Evolutionary conservation across 2,113 vertebrate species (phyloP), one percentile per base, ranked within the genome.

Genomic region (Mastomys coucha): DNA sequence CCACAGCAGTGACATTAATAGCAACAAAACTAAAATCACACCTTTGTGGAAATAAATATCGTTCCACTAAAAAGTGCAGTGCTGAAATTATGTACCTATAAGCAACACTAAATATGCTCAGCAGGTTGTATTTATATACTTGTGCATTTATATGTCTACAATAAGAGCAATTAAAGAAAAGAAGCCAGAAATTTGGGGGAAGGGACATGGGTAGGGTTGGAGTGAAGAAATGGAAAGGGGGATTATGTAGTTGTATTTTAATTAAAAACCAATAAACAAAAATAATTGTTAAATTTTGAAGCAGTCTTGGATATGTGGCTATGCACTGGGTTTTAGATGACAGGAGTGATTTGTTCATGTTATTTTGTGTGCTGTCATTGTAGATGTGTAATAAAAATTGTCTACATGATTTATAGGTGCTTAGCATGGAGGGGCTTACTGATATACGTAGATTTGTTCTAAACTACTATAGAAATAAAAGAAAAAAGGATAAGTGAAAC

Each of bases 251-350:
- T 65, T 65, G 4, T 19, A 69, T 33, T 51, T 87, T 87, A 87
- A 36, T 36, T 67, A 67, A 69, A 67, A 49, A 19, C 39, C 22
- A 75, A 26, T 26, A 10, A 75, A 26, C 33, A 81, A n/a, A 65
- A 86, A 82, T 75, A 81, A 89, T 77, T 81, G 42, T 19, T 91
- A 86, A 89, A 63, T 19, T 73, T 78, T 94, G 86, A 94, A 24
- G 2, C 16, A 92, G 45, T 86, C 72, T 90, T 93, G 22, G 56
- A 90, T 78, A 84, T 56, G 42, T 95, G 69, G 77, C 78, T 73
- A 73, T 53, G 22, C 13, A 39, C 16, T 91, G 67, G 7, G 22
- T 85, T 91, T 96, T 95, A 97, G 77, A 86, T 94, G 51, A 96
- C 65, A 81, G 7, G 58, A 94, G 78, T 51, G 33, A 70, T 76